Evolutionary conservation across 1,140 invertebrate species (phyloP), one percentile per base, ranked within the genome.

Genomic region (Pogonognathellus flavescens): DNA sequence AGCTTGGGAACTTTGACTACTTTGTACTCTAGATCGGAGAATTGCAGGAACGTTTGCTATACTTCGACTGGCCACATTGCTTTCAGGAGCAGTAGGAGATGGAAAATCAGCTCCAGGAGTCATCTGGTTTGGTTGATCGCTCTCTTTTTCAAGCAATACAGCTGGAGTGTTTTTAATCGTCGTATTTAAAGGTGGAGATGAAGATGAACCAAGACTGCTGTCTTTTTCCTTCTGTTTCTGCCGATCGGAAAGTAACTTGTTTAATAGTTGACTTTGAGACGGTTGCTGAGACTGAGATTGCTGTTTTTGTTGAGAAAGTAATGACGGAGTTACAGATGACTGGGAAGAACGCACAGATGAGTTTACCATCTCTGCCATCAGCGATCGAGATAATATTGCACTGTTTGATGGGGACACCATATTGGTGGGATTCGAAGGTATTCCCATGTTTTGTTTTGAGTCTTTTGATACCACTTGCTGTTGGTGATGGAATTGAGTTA

Each of bases 221-320:
- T 50, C 59, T 57, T 50, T 83, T 83, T 76, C 70, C 70, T 41
- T 49, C 11, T 76, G 70, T n/a, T 76, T 76, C 70, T 76, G 70
- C 70, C 70, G 70, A 16, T 76, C 70, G 14, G 70, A 76, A 8
- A 76, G 70, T 50, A 76, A 76, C 41, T 76, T 76, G 41, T 76
- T 76, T 50, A 76, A 50, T 16, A 76, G 6, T n/a, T 76, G 62
- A 66, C 62, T 66, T 66, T 66, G 62, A 66, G 62, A 66, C 25
- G 62, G 31, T 76, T 76, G 70, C 41, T 76, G 70, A 76, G 70
- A 76, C 16, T 76, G 70, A 76, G 70, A 76, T 76, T 76, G 70
- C 25, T 70, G 62, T n/a, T 76, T 25, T 31, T 70, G 62, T n/a
- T 76, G 70, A n/a, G 70, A 76, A 50, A 76, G 70, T 16, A 76